A percentile compares a stretch with the other conserved stretches of the same genome.
phyloP scores from a whole-genome alignment of 2,888 invertebrate species.

The Polia nebulosa region DNA sequence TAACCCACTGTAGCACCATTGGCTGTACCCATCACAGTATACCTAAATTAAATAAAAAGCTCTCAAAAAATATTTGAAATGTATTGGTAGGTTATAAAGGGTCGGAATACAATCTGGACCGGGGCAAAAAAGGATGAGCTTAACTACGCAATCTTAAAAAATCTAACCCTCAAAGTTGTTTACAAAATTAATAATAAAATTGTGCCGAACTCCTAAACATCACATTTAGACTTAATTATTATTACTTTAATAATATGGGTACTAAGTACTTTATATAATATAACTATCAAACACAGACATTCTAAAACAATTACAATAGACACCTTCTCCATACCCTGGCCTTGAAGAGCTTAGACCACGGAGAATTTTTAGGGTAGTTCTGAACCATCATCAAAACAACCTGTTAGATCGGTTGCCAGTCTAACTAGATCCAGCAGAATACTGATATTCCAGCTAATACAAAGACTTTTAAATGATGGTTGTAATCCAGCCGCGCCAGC shows the following conservation, averaged over 20 bases:
- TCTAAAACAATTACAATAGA: slow-evolving; percentile 28
- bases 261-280: slow-evolving; percentile 33
- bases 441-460: slow-evolving; percentile 27
- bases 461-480: slow-evolving; percentile 20
- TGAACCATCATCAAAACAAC: slow-evolving; percentile 17
- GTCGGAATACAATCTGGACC: not conserved
- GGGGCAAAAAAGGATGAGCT: not conserved
- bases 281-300: slow-evolving; percentile 39
- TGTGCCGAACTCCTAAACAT: slow-evolving; percentile 48
- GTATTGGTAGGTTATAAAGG: not conserved
- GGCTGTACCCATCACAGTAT: not conserved
- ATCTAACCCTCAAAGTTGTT: slow-evolving; percentile 32
- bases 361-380: not conserved
- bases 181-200: slow-evolving; percentile 49
- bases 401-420: not conserved
- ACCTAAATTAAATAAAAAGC: not conserved
- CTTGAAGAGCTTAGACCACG: slow-evolving; percentile 18
- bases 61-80: not conserved
- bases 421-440: slow-evolving; percentile 28
- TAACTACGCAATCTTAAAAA: slow-evolving; percentile 32
- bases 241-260: slow-evolving; percentile 17
- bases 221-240: slow-evolving; percentile 38
- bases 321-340: slow-evolving; percentile 17
- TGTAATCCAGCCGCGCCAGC: slow-evolving; percentile 40
- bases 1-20: not conserved